These are phyloP conservation scores for Crotalus viridis DNA, from an alignment of 2,113 vertebrate genomes.

Conservation along the genomic window DNA sequence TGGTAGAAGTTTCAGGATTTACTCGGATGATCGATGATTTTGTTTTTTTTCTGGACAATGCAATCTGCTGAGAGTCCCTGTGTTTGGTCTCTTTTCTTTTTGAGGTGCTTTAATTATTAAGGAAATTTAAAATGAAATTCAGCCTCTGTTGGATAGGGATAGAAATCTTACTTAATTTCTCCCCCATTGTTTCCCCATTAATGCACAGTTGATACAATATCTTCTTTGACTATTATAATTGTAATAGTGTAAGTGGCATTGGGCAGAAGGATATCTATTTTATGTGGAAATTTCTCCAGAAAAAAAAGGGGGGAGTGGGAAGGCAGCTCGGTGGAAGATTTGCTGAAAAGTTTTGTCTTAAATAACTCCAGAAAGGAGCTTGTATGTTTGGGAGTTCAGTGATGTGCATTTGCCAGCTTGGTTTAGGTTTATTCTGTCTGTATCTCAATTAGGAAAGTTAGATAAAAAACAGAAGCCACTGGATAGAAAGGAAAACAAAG, in stretches of 20 bases:
- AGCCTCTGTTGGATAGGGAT: constrained; percentile 40
- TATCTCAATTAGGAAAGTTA: constrained; percentile 60
- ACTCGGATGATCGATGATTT: not conserved
- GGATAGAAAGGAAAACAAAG: constrained; percentile 68
- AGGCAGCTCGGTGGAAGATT: constrained; percentile 32
- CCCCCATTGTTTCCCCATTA: constrained; percentile 36
- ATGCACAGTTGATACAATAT: constrained; percentile 47
- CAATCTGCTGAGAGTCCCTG: no score
- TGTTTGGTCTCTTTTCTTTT: not conserved
- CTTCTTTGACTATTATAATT: constrained; percentile 54
- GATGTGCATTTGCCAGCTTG: constrained; percentile 63
- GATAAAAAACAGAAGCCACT: constrained; percentile 70
- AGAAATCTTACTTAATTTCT: constrained; percentile 47
- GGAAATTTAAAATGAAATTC: constrained; percentile 2
- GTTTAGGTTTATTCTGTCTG: constrained; percentile 54
- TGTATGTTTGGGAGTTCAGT: constrained; percentile 55
- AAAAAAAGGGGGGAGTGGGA: not conserved
- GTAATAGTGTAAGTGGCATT: constrained; percentile 56
- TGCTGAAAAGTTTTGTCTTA: constrained; percentile 59
- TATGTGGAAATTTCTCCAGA: constrained; percentile 57
- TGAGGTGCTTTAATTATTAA: not conserved
- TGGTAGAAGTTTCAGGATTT: not conserved
- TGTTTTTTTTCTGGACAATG: not conserved
- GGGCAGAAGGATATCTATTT: constrained; percentile 62
- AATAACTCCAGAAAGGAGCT: constrained; percentile 61